phyloP scores from a whole-genome alignment of 2,888 invertebrate species.

The Epistrophe grossulariae region DNA sequence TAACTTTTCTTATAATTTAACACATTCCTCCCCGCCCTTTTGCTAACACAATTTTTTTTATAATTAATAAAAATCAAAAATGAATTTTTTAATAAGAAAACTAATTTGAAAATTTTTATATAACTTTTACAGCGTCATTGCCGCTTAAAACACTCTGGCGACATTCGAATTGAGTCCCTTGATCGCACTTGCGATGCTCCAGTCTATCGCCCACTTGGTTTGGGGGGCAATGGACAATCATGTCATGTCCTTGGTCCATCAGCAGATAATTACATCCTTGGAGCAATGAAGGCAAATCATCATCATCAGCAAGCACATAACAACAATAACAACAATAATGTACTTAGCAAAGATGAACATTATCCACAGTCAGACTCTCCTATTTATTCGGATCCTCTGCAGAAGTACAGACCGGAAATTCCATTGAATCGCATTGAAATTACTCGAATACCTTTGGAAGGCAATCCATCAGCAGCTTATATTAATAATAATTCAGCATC shows the following conservation, averaged over 20 bases:
- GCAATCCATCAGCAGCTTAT: conserved; percentile 41
- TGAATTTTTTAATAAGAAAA: background rate
- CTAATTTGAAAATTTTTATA: conserved; percentile 41
- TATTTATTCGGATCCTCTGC: conserved; percentile 16
- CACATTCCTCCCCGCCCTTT: conserved; percentile 29
- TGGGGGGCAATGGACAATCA: conserved; percentile 74
- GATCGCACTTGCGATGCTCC: conserved; percentile 81
- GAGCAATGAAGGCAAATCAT: conserved; percentile 71
- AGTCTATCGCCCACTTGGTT: conserved; percentile 81
- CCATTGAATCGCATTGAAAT: conserved; percentile 81
- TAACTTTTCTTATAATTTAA: background rate
- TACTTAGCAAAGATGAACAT: conserved; percentile 77
- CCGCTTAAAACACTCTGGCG: conserved; percentile 91
- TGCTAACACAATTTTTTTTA: conserved; percentile 29
- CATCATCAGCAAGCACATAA: conserved; percentile 72
- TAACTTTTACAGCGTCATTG: conserved; percentile 87
- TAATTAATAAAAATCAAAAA: background rate
- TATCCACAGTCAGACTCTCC: conserved; percentile 39
- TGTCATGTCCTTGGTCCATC: conserved; percentile 61
- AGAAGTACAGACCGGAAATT: conserved; percentile 37
- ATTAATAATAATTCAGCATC: conserved; percentile 44
- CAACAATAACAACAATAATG: conserved; percentile 75
- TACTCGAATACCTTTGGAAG: conserved; percentile 79
- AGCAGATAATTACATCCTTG: conserved; percentile 70
- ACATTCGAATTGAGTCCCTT: conserved; percentile 88